phyloP scores from a whole-genome alignment of 2,113 vertebrate species.

The Rhynchopsitta pachyrhyncha region DNA sequence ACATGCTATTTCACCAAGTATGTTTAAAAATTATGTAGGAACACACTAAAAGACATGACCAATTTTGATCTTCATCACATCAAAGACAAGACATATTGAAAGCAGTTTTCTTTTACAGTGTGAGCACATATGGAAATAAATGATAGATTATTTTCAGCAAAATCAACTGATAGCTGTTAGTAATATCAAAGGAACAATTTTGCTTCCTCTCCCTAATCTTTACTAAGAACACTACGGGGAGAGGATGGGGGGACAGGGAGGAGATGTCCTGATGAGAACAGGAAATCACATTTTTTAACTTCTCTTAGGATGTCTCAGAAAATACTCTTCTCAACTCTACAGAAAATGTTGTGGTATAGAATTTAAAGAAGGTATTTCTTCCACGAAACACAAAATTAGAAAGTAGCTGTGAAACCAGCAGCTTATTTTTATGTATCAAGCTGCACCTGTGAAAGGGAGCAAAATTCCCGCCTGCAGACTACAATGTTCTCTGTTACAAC shows the following conservation, averaged over 20 bases:
- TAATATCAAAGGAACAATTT: neutral
- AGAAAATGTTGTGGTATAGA: neutral
- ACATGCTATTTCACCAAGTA: neutral
- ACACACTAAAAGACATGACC: neutral
- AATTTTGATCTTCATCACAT: neutral
- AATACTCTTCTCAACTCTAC: neutral
- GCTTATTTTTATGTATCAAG: neutral
- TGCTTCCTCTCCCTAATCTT: neutral
- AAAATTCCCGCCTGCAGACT: neutral
- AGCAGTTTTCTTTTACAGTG: neutral
- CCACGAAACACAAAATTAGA: neutral
- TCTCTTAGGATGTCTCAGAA: neutral
- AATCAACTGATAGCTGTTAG: neutral
- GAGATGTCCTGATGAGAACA: neutral
- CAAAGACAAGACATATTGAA: neutral
- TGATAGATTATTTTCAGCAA: neutral
- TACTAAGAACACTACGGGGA: neutral
- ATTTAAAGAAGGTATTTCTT: neutral
- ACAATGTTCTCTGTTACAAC: neutral
- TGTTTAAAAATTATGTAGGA: neutral
- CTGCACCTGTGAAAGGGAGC: neutral
- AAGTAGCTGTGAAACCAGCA: neutral
- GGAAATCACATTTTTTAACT: neutral
- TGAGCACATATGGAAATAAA: neutral
- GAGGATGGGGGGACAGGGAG: neutral